phyloP scores from a whole-genome alignment of 2,888 invertebrate species.

The Ecliptopera silaceata region DNA sequence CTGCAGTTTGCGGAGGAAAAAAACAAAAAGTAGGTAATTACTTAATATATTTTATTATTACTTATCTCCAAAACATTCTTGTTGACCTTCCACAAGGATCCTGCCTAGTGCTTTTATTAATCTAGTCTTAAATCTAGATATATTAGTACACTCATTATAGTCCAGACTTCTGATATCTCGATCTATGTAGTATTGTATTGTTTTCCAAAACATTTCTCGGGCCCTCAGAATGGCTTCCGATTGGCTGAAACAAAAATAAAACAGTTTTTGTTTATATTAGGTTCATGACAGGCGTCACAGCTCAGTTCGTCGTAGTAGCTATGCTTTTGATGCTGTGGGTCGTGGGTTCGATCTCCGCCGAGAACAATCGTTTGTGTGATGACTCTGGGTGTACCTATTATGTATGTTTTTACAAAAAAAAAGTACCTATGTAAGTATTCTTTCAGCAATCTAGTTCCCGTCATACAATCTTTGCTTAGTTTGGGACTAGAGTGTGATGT shows the following conservation, averaged over 20 bases:
- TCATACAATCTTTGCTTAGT: too few species aligned
- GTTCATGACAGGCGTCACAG: background rate
- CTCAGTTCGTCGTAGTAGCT: too few species aligned
- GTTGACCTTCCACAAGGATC: slow-evolving; percentile 58
- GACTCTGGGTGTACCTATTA: too few species aligned
- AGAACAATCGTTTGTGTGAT: too few species aligned
- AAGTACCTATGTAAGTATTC: too few species aligned
- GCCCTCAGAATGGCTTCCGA: slow-evolving; percentile 68
- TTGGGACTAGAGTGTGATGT: too few species aligned
- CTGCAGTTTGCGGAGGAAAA: too few species aligned
- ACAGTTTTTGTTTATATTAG: too few species aligned
- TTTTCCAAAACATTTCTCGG: slow-evolving; percentile 73
- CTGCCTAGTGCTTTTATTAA: slow-evolving; percentile 61
- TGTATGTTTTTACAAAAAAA: too few species aligned
- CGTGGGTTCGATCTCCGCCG: too few species aligned
- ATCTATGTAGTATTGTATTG: slow-evolving; percentile 75
- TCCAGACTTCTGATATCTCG: slow-evolving; percentile 55
- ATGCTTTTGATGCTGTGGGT: too few species aligned
- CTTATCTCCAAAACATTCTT: background rate
- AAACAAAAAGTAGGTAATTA: background rate
- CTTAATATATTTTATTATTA: background rate
- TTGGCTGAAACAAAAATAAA: slow-evolving; percentile 68
- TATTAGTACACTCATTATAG: slow-evolving; percentile 49
- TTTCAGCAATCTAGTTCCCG: too few species aligned
- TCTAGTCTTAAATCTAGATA: slow-evolving; percentile 56